Evolutionary conservation across 1,140 invertebrate species (phyloP).

Genomic region (Pogonomyrmex barbatus): DNA sequence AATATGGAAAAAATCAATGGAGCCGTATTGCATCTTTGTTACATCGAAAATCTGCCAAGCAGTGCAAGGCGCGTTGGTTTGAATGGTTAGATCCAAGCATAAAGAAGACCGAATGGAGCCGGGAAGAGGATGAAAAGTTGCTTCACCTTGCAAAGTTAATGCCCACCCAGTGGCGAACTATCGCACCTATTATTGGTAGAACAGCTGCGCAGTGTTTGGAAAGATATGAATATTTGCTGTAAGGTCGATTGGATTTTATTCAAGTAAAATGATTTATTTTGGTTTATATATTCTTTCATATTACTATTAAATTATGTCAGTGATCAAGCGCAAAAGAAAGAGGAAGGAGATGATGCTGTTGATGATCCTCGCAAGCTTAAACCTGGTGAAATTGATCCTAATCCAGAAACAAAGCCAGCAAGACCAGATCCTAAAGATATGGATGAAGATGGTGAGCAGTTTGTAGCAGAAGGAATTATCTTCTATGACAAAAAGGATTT

Average conservation of each 20-base stretch:
- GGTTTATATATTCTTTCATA: neutral
- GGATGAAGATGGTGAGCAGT: conserved; percentile 97
- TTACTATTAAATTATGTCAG: conserved; percentile 84
- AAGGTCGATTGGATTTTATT: conserved; percentile 84
- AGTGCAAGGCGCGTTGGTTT: conserved; percentile 99
- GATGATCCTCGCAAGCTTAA: conserved; percentile 98
- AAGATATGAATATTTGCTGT: conserved; percentile 98
- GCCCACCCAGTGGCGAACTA: conserved; percentile 99
- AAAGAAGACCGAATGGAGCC: conserved; percentile 99
- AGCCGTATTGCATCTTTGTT: conserved; percentile 99
- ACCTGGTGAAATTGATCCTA: conserved; percentile 99
- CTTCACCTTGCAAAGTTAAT: conserved; percentile 99
- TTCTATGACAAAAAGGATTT: conserved; percentile 60
- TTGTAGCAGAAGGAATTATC: conserved; percentile 39
- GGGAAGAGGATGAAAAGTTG: conserved; percentile 99
- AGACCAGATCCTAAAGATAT: conserved; percentile 99
- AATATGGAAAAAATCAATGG: conserved; percentile 99
- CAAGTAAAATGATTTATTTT: neutral
- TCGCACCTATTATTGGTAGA: conserved; percentile 99
- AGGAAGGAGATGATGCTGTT: conserved; percentile 96
- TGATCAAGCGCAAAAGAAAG: conserved; percentile 99
- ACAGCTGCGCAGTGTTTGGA: conserved; percentile 99
- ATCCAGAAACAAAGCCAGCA: conserved; percentile 99
- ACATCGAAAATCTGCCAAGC: conserved; percentile 99
- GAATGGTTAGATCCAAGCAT: conserved; percentile 99